Evolutionary conservation across 2,888 invertebrate species (phyloP).

Genomic region (Acrocyrtus sp.): DNA sequence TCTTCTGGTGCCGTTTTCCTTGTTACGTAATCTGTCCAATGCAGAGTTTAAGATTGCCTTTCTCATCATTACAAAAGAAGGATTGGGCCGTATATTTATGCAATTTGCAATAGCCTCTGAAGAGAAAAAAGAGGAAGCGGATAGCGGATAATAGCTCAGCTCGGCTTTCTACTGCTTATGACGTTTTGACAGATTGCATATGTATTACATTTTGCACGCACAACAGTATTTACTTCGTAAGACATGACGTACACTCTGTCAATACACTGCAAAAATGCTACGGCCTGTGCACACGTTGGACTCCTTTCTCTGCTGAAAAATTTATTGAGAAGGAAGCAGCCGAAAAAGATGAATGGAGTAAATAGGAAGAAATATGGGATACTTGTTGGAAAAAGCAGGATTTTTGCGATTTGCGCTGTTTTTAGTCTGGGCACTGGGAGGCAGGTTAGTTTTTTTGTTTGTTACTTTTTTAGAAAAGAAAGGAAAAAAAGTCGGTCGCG

Average conservation of each 20-base stretch:
- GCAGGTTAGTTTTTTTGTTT: not conserved
- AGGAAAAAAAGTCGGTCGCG: not conserved
- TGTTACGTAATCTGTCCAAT: not conserved
- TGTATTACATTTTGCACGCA: too few species aligned
- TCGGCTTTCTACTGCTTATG: not conserved
- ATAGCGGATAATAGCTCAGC: not conserved
- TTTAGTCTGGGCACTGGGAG: not conserved
- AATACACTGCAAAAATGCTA: not conserved
- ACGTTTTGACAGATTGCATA: conserved; percentile 21
- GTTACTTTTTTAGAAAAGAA: not conserved
- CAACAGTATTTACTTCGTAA: too few species aligned
- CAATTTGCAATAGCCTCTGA: too few species aligned
- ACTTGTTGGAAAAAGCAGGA: not conserved
- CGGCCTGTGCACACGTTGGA: too few species aligned
- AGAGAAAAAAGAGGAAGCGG: too few species aligned
- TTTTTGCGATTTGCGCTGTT: too few species aligned
- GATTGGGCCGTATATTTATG: too few species aligned
- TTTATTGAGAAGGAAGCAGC: not conserved
- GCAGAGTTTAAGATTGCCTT: too few species aligned
- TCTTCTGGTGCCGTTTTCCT: too few species aligned
- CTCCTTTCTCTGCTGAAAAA: too few species aligned
- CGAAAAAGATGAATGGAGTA: not conserved
- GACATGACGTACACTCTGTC: too few species aligned
- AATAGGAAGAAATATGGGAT: not conserved
- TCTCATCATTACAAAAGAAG: too few species aligned